These are phyloP conservation scores for Drosophila elegans DNA, from an alignment of 1,140 invertebrate species.

Conservation along the genomic window DNA sequence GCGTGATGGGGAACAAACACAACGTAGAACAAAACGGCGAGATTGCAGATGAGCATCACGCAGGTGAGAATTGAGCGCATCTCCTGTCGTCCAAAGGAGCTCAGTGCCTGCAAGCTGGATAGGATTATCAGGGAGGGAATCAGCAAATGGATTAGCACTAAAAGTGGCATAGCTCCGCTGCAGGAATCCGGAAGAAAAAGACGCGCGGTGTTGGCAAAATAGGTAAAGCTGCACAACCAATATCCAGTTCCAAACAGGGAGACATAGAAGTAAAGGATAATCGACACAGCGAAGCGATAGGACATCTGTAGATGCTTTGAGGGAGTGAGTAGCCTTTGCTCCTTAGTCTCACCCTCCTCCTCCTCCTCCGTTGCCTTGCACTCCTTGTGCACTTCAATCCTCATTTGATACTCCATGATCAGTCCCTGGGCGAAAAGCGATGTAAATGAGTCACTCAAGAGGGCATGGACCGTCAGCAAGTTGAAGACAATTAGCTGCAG, in stretches of 20 bases:
- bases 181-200: constrained; percentile 96
- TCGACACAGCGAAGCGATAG: constrained; percentile 70
- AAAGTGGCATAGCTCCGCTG: constrained; percentile 90
- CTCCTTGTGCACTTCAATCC: constrained; percentile 31
- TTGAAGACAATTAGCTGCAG: constrained; percentile 85
- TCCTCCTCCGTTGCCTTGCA: neutral
- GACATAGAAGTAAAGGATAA: constrained; percentile 92
- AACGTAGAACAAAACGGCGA: constrained; percentile 90
- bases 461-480: constrained; percentile 85
- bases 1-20: constrained; percentile 91
- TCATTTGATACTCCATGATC: constrained; percentile 55
- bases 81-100: constrained; percentile 39
- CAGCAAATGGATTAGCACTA: constrained; percentile 94
- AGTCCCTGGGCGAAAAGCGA: constrained; percentile 88
- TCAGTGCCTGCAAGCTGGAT: constrained; percentile 47
- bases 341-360: neutral
- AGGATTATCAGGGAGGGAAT: constrained; percentile 93
- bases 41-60: constrained; percentile 92
- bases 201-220: constrained; percentile 95
- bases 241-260: constrained; percentile 99
- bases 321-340: neutral
- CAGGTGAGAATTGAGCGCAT: constrained; percentile 87
- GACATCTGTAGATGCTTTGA: constrained; percentile 31
- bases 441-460: constrained; percentile 88
- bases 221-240: constrained; percentile 95